Conservation (phyloP, 2,797 vertebrate genomes). For the Tragelaphus oryx region DNA sequence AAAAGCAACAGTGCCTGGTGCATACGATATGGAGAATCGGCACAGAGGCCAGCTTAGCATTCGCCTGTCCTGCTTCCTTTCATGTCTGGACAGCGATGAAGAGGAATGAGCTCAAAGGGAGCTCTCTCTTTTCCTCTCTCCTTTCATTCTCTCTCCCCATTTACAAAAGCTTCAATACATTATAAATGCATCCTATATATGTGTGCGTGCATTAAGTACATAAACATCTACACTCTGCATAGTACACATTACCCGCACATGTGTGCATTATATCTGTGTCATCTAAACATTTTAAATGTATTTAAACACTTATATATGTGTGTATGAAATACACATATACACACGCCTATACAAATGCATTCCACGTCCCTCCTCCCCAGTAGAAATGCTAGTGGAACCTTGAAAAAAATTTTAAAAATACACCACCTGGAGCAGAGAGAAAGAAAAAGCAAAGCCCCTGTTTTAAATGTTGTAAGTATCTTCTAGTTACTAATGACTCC, state of each 20-base stretch:
- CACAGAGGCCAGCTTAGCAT: neutral
- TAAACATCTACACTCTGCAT: neutral
- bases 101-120: conserved; percentile 15
- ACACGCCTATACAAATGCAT: neutral
- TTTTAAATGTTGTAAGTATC: conserved; percentile 72
- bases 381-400: neutral
- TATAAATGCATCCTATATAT: too few relatives aligned
- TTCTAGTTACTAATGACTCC: conserved; percentile 71
- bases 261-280: neutral
- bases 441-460: neutral
- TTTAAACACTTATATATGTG: neutral
- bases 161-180: neutral
- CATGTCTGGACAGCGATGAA: neutral
- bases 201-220: neutral
- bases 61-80: neutral
- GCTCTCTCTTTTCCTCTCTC: neutral
- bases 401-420: neutral
- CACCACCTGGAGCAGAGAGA: neutral
- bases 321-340: neutral
- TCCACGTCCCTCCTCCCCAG: neutral
- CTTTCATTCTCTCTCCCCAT: neutral
- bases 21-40: neutral
- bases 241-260: neutral
- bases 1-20: conserved; percentile 20
- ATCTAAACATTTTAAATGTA: neutral